These are phyloP conservation scores for Hiodon alosoides DNA, from an alignment of 2,113 vertebrate species.

Conservation along the genomic window DNA sequence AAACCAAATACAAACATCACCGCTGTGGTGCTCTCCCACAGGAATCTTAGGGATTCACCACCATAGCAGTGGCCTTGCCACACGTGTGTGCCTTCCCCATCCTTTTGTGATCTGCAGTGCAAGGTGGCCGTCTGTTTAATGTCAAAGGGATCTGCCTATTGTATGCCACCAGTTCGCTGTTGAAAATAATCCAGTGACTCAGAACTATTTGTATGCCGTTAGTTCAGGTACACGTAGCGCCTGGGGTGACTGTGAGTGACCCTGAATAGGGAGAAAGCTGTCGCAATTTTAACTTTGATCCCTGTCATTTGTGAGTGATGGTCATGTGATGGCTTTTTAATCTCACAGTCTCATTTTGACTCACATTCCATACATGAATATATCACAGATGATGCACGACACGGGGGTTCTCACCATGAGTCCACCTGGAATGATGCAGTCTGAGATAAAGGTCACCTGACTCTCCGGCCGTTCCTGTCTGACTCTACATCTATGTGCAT, in stretches of 20 bases:
- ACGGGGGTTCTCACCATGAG: not conserved
- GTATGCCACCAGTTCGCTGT: not conserved
- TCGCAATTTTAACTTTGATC: too few species aligned
- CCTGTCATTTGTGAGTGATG: not conserved
- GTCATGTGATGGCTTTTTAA: too few species aligned
- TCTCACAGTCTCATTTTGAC: constrained; percentile 26
- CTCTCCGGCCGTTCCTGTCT: constrained; percentile 64
- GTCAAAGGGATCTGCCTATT: not conserved
- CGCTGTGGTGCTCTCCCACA: too few species aligned
- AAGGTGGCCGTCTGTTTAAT: not conserved
- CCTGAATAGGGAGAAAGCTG: too few species aligned
- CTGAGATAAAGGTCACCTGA: constrained; percentile 39
- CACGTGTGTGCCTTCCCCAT: not conserved
- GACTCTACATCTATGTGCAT: constrained; percentile 62
- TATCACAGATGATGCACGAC: not conserved
- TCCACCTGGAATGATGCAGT: constrained; percentile 44
- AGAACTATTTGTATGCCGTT: not conserved
- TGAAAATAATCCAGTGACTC: not conserved
- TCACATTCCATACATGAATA: constrained; percentile 27
- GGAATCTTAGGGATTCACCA: too few species aligned
- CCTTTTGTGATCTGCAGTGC: not conserved
- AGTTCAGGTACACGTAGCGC: not conserved
- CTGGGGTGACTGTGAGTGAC: too few species aligned
- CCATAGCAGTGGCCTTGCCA: too few species aligned
- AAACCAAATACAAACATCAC: too few species aligned